Evolutionary conservation across 2,797 vertebrate species (phyloP), one percentile per base, ranked within the genome.

Genomic region (Acanthornis magna): DNA sequence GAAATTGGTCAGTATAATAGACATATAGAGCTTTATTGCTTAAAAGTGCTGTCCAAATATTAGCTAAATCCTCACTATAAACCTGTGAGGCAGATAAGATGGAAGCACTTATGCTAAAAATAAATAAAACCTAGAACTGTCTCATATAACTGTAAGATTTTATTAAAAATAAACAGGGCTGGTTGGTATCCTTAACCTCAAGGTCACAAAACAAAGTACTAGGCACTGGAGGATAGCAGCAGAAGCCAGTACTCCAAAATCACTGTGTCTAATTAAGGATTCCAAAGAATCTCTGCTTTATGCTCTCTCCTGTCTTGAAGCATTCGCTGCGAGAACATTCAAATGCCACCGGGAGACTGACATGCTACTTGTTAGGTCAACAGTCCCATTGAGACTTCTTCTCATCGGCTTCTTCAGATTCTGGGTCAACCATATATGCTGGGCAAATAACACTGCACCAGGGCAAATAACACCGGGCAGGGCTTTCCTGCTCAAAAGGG

Each of bases 281-380:
- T 93, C 92, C 80, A 71, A 87, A 93, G 89, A 95, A 92, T 75
- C 91, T 91, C 82, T 60, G 68, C 78, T 96, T 95, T 87, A 68
- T 60, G 91, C 94, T 93, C 91, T 91, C 87, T 93, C 61, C 80
- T 66, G 94, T 91, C 93, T 96, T 3, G 3, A 82, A 88, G 80
- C 94, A 61, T 86, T 93, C 11, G 7, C 89, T 85, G 73, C 0
- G 22, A 94, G 96, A 96, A 95, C 90, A 91, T 96, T 87, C 96
- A 96, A 97, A 96, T 92, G 95, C 93, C 94, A 93, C 77, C 36
- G 16, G 92, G 96, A 96, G 94, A 97, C 89, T 96, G 90, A 92
- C 93, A 94, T 23, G 93, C 72, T 88, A 81, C 96, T 96, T 94
- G 92, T 92, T 90, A 96, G 95, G 90, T 95, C 96, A 96, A 90